Evolutionary conservation across 2,888 invertebrate genomes (phyloP).

Genomic region (Bembecia ichneumoniformis): DNA sequence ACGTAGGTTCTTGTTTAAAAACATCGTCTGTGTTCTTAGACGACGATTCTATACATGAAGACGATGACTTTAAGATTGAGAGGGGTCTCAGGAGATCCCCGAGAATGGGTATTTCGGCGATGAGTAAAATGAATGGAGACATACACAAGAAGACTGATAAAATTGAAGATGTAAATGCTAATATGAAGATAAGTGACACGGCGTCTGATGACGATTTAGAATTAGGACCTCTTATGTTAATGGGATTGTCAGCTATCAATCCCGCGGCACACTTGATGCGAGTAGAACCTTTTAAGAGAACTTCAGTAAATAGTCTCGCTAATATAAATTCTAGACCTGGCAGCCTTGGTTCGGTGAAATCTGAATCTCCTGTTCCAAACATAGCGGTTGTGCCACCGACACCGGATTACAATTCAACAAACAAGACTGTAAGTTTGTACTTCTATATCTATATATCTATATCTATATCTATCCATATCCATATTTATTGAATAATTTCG

Average conservation of each 20-base stretch:
- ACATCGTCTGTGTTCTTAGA: slow-evolving; percentile 63
- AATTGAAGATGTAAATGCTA: slow-evolving; percentile 47
- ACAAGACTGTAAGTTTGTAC: slow-evolving; percentile 55
- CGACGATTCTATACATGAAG: slow-evolving; percentile 52
- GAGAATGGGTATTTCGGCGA: slow-evolving; percentile 60
- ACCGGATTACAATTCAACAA: slow-evolving; percentile 70
- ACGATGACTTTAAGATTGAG: slow-evolving; percentile 55
- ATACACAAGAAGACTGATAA: slow-evolving; percentile 56
- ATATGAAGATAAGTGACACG: slow-evolving; percentile 34
- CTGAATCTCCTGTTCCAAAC: slow-evolving; percentile 73
- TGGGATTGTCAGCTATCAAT: slow-evolving; percentile 76
- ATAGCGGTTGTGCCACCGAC: slow-evolving; percentile 84
- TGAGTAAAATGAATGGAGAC: slow-evolving; percentile 66
- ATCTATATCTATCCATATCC: too few species aligned
- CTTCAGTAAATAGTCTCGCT: slow-evolving; percentile 29
- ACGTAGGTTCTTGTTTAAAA: slow-evolving; percentile 52
- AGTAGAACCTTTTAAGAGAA: slow-evolving; percentile 70
- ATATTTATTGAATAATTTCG: neutral
- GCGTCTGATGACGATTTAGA: slow-evolving; percentile 73
- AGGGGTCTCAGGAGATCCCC: slow-evolving; percentile 57
- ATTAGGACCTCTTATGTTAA: slow-evolving; percentile 76
- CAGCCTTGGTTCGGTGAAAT: slow-evolving; percentile 49
- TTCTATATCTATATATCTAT: too few species aligned
- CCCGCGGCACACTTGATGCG: slow-evolving; percentile 74
- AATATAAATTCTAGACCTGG: slow-evolving; percentile 59